phyloP scores from a whole-genome alignment of 35 echinoderm and acorn worm genomes.

The Holothuria glaberrima region DNA sequence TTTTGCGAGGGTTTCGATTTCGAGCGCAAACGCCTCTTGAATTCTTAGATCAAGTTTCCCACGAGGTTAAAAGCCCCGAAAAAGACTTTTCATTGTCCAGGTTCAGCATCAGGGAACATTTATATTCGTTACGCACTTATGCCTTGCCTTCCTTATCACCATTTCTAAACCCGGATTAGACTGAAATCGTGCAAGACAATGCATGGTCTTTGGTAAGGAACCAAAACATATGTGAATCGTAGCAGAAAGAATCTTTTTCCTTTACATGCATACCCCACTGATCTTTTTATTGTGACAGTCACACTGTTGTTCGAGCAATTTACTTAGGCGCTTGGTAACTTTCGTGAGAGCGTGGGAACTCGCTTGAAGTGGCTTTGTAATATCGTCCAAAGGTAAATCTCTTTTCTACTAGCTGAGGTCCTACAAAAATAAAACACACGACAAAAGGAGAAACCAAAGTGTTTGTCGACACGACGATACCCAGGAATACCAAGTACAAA shows the following conservation, averaged over 20 bases:
- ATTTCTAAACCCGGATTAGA: too few species aligned
- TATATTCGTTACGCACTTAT: not conserved
- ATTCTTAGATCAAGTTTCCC: constrained; percentile 41
- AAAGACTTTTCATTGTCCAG: constrained; percentile 9
- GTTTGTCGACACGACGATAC: constrained; percentile 38
- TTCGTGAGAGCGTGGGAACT: constrained; percentile 47
- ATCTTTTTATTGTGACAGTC: constrained; percentile 48
- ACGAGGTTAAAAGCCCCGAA: constrained; percentile 26
- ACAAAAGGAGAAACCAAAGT: constrained; percentile 18
- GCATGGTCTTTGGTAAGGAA: too few species aligned
- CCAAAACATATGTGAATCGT: too few species aligned
- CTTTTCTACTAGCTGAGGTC: constrained; percentile 21
- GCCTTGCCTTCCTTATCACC: too few species aligned
- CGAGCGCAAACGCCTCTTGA: constrained; percentile 2
- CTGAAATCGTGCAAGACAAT: too few species aligned
- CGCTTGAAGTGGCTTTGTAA: constrained; percentile 29
- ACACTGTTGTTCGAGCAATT: constrained; percentile 32
- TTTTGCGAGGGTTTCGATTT: not conserved
- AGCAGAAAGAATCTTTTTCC: not conserved
- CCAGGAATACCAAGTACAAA: constrained; percentile 1
- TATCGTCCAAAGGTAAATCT: not conserved
- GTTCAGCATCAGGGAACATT: constrained; percentile 37
- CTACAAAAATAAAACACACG: constrained; percentile 28
- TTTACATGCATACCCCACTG: constrained; percentile 13
- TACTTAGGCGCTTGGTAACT: constrained; percentile 21